Evolutionary conservation across 2,113 vertebrate genomes (phyloP), one percentile per base, ranked within the genome.

Genomic region (Phoenicopterus ruber): DNA sequence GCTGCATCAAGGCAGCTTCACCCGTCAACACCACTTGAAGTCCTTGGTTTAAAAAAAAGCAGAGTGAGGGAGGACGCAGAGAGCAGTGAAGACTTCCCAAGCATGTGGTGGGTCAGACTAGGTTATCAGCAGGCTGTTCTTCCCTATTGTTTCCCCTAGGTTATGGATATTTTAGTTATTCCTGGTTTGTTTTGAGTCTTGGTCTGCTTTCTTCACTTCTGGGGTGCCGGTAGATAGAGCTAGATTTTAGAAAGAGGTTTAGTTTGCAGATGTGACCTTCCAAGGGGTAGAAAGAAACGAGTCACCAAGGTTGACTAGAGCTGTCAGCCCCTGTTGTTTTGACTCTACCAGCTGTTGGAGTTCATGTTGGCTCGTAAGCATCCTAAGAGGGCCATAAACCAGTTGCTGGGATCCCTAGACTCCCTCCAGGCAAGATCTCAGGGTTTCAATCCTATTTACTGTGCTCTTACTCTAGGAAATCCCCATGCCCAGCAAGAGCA

Each of bases 201-300:
- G 94, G 72, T 87, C 90, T 79, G 71, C 83, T 74, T 79, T 86
- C 81, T 94, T 94, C 90, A 77, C 91, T 95, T 84, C 92, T 95
- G 82, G 86, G 86, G 66, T 94, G 87, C 82, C 57, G 61, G 70
- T 31, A 87, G 67, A 38, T 91, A 88, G 94, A 88, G 86, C 52
- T 79, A 55, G 79, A 62, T 86, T 93, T 96, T 80, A 55, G 65
- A 50, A 73, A 47, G 67, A 42, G 73, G 55, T 57, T 86, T 70
- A 5, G 17, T 95, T 94, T 81, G 66, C 76, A 94, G 58, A 42
- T 0, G 2, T 83, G 80, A 65, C 87, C 91, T 98, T 97, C 83
- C 77, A 61, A 57, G 70, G 44, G 15, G 17, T 77, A 83, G 86
- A 85, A 86, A 73, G 77, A 71, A 92, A 32, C 7, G 58, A 95